Percentiles rank a stretch among this genome's conserved stretches.
Evolutionary conservation across 2,888 invertebrate species (phyloP).

Genomic region (Ormia ochracea): DNA sequence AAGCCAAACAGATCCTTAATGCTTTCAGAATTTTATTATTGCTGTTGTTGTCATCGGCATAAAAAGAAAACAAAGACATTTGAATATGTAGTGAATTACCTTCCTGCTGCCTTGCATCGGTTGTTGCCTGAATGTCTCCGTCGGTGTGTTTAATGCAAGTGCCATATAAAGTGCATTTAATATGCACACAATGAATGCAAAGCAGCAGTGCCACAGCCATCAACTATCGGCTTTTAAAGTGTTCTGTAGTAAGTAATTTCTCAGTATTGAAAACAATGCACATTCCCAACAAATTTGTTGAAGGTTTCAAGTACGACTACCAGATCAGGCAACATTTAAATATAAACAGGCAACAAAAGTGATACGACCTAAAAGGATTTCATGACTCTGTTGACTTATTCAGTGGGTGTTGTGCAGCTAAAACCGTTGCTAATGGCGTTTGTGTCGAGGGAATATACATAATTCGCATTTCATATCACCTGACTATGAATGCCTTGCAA

Average conservation of each 20-base stretch:
- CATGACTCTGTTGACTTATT: neutral
- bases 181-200: constrained; percentile 40
- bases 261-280: constrained; percentile 7
- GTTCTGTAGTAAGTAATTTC: constrained; percentile 22
- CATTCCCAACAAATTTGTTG: constrained; percentile 15
- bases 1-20: constrained; percentile 14
- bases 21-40: constrained; percentile 38
- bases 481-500: neutral
- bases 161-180: constrained; percentile 52
- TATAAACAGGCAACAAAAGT: constrained; percentile 1
- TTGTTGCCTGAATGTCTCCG: constrained; percentile 4
- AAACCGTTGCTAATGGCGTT: neutral
- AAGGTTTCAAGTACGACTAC: constrained; percentile 15
- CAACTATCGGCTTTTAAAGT: neutral
- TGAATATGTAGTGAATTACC: constrained; percentile 54
- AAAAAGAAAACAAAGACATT: constrained; percentile 55
- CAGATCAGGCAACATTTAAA: constrained; percentile 17
- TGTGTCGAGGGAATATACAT: neutral
- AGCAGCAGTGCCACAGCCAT: neutral
- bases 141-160: constrained; percentile 41
- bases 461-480: neutral
- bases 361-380: constrained; percentile 13
- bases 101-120: constrained; percentile 27
- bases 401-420: neutral
- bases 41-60: neutral